A percentile compares a stretch with the other conserved stretches of the same genome.
These are phyloP conservation scores for Dysidea cf. avara DNA, from an alignment of 37 sponge, comb jelly and placozoan genomes.

Conservation along the genomic window DNA sequence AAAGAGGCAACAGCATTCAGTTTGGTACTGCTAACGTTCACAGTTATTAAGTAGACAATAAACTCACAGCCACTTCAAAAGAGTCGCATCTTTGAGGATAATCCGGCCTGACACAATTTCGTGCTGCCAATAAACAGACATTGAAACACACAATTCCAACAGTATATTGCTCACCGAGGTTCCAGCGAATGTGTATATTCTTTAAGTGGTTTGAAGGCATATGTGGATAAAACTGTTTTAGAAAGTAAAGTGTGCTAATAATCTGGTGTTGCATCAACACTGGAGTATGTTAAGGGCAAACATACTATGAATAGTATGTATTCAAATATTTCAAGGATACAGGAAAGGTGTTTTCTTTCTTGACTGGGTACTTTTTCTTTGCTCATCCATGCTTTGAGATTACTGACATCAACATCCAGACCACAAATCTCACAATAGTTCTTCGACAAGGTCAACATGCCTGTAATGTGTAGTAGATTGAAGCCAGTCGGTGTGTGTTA, in stretches of 20 bases:
- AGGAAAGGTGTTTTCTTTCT: conserved; percentile 32
- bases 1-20: too few species aligned
- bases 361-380: conserved; percentile 37
- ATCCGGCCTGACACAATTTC: too few species aligned
- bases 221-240: conserved; percentile 72
- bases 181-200: conserved; percentile 75
- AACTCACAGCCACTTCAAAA: too few species aligned
- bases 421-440: conserved; percentile 68
- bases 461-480: conserved; percentile 9
- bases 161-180: conserved; percentile 51
- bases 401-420: conserved; percentile 55
- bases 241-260: conserved; percentile 57
- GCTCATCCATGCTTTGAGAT: conserved; percentile 51
- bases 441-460: conserved; percentile 50
- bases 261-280: conserved; percentile 73
- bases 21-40: too few species aligned
- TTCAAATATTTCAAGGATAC: conserved; percentile 52
- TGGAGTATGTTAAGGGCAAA: conserved; percentile 6
- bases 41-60: too few species aligned
- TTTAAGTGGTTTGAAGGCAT: conserved; percentile 54
- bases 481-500: neutral
- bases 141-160: conserved; percentile 8
- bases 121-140: conserved; percentile 8
- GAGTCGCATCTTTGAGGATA: too few species aligned
- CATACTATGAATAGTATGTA: too few species aligned